phyloP scores from a whole-genome alignment of 2,113 vertebrate genomes.

The Colius striatus region DNA sequence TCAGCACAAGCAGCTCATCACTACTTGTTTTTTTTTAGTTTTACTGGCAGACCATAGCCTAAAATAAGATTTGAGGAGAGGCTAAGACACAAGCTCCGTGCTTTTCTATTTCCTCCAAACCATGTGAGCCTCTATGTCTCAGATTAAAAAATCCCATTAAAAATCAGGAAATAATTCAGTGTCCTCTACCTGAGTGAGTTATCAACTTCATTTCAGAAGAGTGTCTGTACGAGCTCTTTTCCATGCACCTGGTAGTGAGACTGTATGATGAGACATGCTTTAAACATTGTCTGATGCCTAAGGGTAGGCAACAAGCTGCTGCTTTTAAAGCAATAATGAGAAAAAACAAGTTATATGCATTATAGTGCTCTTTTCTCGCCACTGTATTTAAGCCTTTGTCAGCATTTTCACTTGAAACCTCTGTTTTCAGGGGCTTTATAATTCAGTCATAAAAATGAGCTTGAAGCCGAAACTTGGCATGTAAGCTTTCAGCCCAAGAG shows the following conservation, averaged over 20 bases:
- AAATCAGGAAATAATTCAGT: constrained; percentile 72
- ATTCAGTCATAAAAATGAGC: constrained; percentile 71
- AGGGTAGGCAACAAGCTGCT: constrained; percentile 68
- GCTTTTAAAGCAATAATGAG: constrained; percentile 77
- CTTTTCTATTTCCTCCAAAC: constrained; percentile 59
- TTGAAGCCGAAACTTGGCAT: constrained; percentile 69
- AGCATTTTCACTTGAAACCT: constrained; percentile 63
- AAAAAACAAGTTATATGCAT: constrained; percentile 74
- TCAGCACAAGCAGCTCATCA: constrained; percentile 61
- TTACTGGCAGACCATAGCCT: constrained; percentile 78
- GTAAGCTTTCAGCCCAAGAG: constrained; percentile 50
- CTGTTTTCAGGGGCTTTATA: constrained; percentile 57
- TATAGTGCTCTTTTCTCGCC: not conserved
- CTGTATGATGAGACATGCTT: constrained; percentile 75
- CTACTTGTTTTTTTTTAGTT: constrained; percentile 69
- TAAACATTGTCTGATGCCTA: constrained; percentile 74
- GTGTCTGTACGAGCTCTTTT: constrained; percentile 45
- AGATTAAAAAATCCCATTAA: constrained; percentile 70
- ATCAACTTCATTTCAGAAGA: constrained; percentile 62
- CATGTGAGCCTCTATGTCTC: constrained; percentile 9
- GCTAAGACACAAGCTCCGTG: constrained; percentile 74
- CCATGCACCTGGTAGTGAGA: constrained; percentile 71
- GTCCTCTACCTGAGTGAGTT: constrained; percentile 53
- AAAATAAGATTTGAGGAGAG: constrained; percentile 78
- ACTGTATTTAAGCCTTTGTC: constrained; percentile 59